Base-by-base conservation (phyloP, 2,888 invertebrate species). In the Xestia rhomboidea region DNA sequence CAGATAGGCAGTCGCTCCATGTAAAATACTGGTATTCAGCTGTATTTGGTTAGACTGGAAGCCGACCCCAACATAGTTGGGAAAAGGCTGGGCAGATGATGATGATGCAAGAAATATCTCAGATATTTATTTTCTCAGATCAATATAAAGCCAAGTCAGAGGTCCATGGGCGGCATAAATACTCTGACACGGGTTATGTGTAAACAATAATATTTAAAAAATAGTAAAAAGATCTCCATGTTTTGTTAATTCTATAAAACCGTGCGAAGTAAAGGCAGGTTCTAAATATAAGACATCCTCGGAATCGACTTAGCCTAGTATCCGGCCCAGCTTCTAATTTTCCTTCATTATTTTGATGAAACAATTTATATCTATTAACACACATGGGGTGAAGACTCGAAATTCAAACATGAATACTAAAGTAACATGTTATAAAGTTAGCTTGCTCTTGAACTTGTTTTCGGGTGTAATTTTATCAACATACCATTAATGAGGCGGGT, bases 401-500 rank as follows among this genome's bases (percentile, higher is more conserved):
- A 76, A 66, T 76, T 21, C 27, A 62, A 67, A 76, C 41, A 34
- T 51, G 15, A 41, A 63, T 76, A 18, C 30, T 34, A 70, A 68
- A 46, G 63, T 57, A 57, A 68, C 41, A 63, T 51, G 66, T 27
- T 64, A 34, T 62, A 51, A 69, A 49, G 54, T 27, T 30, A 63
- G 60, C 46, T 54, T 66, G 49, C 60, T 76, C 68, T 75, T 81
- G 76, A 83, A 78, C 79, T 78, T 76, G 68, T 24, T 78, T 62
- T 77, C 24, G 44, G n/a, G 34, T 72, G 64, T 79, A 81, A 81
- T 76, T 76, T 46, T 72, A 74, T 79, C 41, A 83, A 74, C 79
- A 77, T 66, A 82, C 83, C 44, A 77, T 74, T 76, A 80, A 83
- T 69, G 62, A 72, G 62, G 75, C 62, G 38, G 77, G 73, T 76